A percentile compares a stretch with the other conserved stretches of the same genome.
Evolutionary conservation across 1,140 invertebrate genomes (phyloP).

Genomic region (Macrostomum lignano): DNA sequence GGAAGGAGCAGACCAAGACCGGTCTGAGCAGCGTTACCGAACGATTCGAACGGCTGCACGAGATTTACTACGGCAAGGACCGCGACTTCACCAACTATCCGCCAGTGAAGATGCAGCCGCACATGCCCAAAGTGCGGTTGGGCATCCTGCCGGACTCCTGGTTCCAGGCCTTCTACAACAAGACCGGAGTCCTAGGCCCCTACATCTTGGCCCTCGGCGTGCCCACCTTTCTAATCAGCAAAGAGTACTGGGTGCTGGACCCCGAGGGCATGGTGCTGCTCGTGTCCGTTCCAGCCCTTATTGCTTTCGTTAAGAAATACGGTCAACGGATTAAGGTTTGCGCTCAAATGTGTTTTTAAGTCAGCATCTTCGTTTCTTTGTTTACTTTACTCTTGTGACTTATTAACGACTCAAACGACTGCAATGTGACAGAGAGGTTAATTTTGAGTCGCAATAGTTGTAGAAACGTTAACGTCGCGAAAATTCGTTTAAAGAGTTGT

Average conservation of each 20-base stretch:
- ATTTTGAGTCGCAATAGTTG: too few species aligned
- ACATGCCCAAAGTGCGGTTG: slow-evolving; percentile 44
- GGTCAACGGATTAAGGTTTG: slow-evolving; percentile 38
- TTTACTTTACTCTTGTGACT: too few species aligned
- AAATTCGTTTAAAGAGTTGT: too few species aligned
- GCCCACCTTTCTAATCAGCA: slow-evolving; percentile 52
- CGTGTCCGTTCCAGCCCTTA: slow-evolving; percentile 37
- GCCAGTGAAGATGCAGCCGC: slow-evolving; percentile 34
- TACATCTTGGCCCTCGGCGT: slow-evolving; percentile 51
- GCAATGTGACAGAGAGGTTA: too few species aligned
- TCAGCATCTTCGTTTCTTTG: too few species aligned
- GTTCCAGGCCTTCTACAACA: slow-evolving; percentile 69
- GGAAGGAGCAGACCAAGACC: too few species aligned
- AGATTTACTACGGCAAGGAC: slow-evolving; percentile 27
- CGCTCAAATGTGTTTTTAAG: too few species aligned
- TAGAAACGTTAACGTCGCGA: too few species aligned
- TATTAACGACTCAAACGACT: too few species aligned
- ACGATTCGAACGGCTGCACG: slow-evolving; percentile 14
- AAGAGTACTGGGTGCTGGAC: slow-evolving; percentile 66
- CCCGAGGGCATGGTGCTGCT: slow-evolving; percentile 55
- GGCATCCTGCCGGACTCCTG: slow-evolving; percentile 72
- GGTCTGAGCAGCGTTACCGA: too few species aligned
- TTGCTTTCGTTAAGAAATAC: slow-evolving; percentile 36
- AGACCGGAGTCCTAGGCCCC: slow-evolving; percentile 56
- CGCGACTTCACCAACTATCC: slow-evolving; percentile 39